These are phyloP conservation scores for Mesaphorura yosii DNA, from an alignment of 1,140 invertebrate genomes.

Conservation along the genomic window DNA sequence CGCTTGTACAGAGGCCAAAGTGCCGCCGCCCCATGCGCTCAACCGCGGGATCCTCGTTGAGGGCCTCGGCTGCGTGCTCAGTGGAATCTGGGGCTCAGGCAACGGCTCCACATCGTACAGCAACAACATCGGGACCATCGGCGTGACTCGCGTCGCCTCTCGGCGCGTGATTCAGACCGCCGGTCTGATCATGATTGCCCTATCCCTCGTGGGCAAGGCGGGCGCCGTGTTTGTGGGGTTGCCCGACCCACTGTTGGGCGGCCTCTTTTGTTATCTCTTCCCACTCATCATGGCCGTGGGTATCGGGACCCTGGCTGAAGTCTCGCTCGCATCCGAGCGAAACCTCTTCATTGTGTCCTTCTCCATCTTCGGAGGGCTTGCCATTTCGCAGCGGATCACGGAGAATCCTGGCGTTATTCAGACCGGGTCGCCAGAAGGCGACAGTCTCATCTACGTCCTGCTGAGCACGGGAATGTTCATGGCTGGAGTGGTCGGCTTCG, in stretches of 20 bases:
- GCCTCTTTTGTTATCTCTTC: conserved; percentile 74
- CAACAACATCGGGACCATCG: conserved; percentile 43
- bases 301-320: conserved; percentile 54
- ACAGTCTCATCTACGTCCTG: conserved; percentile 31
- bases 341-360: conserved; percentile 77
- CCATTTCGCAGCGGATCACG: conserved; percentile 37
- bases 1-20: conserved; percentile 50
- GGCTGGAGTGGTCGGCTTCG: conserved; percentile 39
- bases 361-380: conserved; percentile 68
- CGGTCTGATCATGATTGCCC: conserved; percentile 35
- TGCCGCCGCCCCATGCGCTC: conserved; percentile 66
- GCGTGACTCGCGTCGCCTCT: conserved; percentile 43
- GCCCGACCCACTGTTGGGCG: conserved; percentile 61
- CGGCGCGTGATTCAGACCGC: conserved; percentile 38
- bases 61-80: conserved; percentile 66
- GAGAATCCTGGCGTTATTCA: conserved; percentile 32
- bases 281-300: conserved; percentile 55
- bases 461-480: conserved; percentile 39
- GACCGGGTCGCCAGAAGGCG: conserved; percentile 31
- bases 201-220: conserved; percentile 38
- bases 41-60: conserved; percentile 65
- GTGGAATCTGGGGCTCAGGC: conserved; percentile 41
- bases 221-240: conserved; percentile 76
- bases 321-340: conserved; percentile 65
- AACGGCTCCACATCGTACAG: conserved; percentile 40